These are phyloP conservation scores for Phytoseiulus persimilis DNA, from an alignment of 2,888 invertebrate genomes.

Conservation along the genomic window DNA sequence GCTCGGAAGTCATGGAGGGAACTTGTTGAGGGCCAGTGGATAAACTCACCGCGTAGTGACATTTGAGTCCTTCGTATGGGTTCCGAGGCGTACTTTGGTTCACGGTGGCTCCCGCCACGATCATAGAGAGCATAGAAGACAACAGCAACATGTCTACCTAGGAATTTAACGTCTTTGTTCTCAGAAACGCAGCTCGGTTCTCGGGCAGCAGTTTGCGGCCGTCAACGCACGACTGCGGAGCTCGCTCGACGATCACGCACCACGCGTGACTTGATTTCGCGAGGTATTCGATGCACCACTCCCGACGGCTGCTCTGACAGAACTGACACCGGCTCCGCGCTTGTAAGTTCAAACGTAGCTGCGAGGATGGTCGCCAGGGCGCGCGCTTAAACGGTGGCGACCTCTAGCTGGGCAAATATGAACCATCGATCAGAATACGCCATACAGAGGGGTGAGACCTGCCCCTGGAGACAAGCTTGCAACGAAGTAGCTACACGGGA, in stretches of 20 bases:
- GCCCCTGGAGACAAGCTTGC: no score
- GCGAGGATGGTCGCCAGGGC: neutral
- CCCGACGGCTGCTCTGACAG: neutral
- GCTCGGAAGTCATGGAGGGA: no score
- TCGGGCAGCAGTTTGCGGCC: neutral
- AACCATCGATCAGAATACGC: neutral
- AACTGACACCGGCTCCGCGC: neutral
- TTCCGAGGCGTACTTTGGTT: conserved; percentile 8
- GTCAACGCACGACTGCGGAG: neutral
- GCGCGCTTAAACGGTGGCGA: neutral
- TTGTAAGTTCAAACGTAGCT: neutral
- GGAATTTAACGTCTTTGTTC: neutral
- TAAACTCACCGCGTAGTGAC: conserved; percentile 23
- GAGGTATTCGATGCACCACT: neutral
- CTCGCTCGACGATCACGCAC: neutral
- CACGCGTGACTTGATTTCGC: neutral
- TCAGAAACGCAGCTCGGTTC: neutral
- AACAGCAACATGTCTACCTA: conserved; percentile 28
- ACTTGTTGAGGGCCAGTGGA: no score
- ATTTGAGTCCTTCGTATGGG: conserved; percentile 32
- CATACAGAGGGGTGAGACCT: neutral
- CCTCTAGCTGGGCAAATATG: neutral
- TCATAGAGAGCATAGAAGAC: conserved; percentile 29
- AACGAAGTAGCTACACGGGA: no score
- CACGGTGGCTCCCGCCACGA: conserved; percentile 28